Conservation (phyloP, 2,888 invertebrate genomes). For the Drosophila formosana region DNA sequence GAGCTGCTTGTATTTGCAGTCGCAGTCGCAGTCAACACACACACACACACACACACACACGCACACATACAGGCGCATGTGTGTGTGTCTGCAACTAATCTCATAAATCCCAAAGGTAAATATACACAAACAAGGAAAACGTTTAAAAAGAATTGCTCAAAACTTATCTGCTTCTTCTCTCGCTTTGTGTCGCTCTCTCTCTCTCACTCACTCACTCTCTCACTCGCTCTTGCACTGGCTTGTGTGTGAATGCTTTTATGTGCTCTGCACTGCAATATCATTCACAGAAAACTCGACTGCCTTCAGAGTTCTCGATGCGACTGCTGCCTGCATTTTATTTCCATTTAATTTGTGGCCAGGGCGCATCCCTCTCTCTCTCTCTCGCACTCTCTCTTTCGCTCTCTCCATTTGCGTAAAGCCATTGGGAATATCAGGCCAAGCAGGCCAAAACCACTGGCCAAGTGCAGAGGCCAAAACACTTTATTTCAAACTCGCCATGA, state of each 20-base stretch:
- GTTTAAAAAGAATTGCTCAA: conserved; percentile 73
- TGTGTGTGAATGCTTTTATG: conserved; percentile 28
- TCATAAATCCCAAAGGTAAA: conserved; percentile 80
- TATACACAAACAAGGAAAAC: conserved; percentile 68
- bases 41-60: neutral
- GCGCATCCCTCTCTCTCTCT: neutral
- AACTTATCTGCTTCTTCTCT: conserved; percentile 54
- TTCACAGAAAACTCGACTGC: conserved; percentile 22
- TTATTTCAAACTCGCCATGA: conserved; percentile 36
- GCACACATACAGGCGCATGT: neutral
- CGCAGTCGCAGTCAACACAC: conserved; percentile 48
- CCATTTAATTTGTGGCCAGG: conserved; percentile 66
- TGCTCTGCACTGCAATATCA: conserved; percentile 37
- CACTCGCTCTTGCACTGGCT: neutral
- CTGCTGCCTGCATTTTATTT: conserved; percentile 62
- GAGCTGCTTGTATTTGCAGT: conserved; percentile 70
- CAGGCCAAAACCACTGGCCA: neutral
- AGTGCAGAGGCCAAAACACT: conserved; percentile 20
- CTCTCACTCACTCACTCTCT: neutral
- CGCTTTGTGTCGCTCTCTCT: conserved; percentile 9
- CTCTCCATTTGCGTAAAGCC: conserved; percentile 12
- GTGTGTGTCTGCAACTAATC: conserved; percentile 67
- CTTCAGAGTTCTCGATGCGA: conserved; percentile 17
- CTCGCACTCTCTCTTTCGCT: neutral
- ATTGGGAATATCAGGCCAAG: neutral